Base-by-base conservation (phyloP, 2,113 vertebrate species). In the Colossoma macropomum region DNA sequence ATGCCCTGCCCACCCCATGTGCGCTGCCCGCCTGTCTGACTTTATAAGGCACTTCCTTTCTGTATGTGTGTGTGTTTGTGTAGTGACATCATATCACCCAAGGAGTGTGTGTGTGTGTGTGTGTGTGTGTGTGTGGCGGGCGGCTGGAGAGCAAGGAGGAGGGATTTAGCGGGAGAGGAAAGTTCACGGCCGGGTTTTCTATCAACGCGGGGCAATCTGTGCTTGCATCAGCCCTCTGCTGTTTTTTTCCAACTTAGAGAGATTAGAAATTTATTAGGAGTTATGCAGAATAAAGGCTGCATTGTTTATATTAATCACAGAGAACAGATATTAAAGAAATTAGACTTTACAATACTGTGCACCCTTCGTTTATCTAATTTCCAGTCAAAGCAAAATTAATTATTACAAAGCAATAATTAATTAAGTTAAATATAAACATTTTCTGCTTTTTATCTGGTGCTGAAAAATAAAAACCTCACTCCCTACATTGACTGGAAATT, bases 11-110 rank as follows among this genome's bases (percentile, higher is more conserved):
- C 79, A 82, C 56, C 75, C 12, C 78, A 34, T 62, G 84, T 59
- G 59, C 62, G 78, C 77, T 86, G 32, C 77, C 52, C 62, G 83
- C 60, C 83, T 78, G 79, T n/a, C 87, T 86, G 88, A 84, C 92
- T 93, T 93, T 94, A 93, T 94, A 93, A 89, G 93, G 92, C 85
- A 88, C 91, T 94, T 95, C 94, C 94, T 94, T 52, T 75, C 89
- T 74, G 23, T 28, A 19, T 74, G 12, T 3, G 13, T 80, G 56
- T 80, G 70, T 84, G 71, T 80, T 50, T 85, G 63, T 84, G 54
- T 85, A 84, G 83, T 92, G 90, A 93, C 88, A 85, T 91, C 89
- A 91, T 85, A 73, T 69, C 73, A 59, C 45, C 56, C 30, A 76
- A 59, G 52, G 73, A 30, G 74, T 32, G 52, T 17, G 45, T 65